Evolutionary conservation across 2,113 vertebrate genomes (phyloP).

Genomic region (Solea senegalensis): DNA sequence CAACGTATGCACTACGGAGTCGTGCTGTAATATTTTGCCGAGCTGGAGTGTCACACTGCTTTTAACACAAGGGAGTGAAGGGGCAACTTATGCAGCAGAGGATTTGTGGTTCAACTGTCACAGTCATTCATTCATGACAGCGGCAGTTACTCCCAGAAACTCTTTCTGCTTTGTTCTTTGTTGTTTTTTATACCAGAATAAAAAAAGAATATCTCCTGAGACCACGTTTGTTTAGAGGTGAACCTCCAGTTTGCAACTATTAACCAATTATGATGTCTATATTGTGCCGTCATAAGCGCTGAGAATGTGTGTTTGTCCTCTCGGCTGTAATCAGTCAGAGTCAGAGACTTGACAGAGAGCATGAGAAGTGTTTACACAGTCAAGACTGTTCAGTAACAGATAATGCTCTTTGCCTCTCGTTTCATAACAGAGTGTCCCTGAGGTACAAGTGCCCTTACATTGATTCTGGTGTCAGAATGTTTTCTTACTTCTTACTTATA

Average conservation of each 20-base stretch:
- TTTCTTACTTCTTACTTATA: neutral
- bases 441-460: neutral
- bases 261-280: constrained; percentile 17
- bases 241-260: constrained; percentile 12
- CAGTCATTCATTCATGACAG: constrained; percentile 34
- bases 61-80: neutral
- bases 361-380: constrained; percentile 41
- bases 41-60: neutral
- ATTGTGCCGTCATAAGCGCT: neutral
- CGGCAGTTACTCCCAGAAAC: constrained; percentile 8
- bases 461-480: constrained; percentile 9
- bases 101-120: constrained; percentile 26
- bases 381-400: constrained; percentile 14
- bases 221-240: constrained; percentile 20
- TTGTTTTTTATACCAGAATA: neutral
- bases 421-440: constrained; percentile 18
- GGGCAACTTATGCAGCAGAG: constrained; percentile 16
- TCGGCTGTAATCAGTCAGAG: constrained; percentile 16
- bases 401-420: constrained; percentile 24
- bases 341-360: constrained; percentile 26
- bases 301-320: neutral
- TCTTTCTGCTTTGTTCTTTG: neutral
- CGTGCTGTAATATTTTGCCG: constrained; percentile 20
- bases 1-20: neutral
- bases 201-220: neutral